Conservation (phyloP, 2,797 vertebrate genomes). For the Centroberyx gerrardi region DNA sequence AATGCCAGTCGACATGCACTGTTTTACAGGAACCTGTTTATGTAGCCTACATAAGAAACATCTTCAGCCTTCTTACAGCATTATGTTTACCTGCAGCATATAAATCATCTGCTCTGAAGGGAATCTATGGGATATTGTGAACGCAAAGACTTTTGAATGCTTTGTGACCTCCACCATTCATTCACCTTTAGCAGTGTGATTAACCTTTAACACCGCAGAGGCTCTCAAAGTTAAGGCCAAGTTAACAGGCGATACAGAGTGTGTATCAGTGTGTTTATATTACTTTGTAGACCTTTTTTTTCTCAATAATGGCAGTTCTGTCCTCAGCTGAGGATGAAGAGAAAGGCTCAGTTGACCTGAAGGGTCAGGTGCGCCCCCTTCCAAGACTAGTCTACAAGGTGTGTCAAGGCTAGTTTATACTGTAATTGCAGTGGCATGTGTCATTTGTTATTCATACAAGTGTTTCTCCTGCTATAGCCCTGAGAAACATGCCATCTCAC, state of each 20-base stretch:
- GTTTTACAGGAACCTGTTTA: no score
- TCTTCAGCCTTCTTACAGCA: no score
- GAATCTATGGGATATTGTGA: no score
- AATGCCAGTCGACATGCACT: no score
- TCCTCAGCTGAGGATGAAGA: no score
- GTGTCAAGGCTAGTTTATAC: not conserved
- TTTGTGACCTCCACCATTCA: not conserved
- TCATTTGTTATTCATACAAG: not conserved
- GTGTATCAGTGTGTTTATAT: not conserved
- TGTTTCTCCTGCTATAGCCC: conserved; percentile 32
- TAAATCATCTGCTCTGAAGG: no score
- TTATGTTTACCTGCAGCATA: no score
- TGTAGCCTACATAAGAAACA: no score
- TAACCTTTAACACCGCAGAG: not conserved
- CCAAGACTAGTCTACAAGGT: not conserved
- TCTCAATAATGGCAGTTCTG: no score
- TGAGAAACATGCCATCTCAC: conserved; percentile 82
- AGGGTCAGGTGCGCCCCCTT: not conserved
- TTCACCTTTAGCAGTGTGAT: not conserved
- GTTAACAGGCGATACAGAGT: not conserved
- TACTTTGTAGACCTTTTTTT: no score
- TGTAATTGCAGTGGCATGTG: not conserved
- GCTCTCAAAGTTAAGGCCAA: not conserved
- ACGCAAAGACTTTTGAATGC: not conserved
- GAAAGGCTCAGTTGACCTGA: not conserved